Base-by-base conservation (phyloP, 1,140 invertebrate species). In the Wiebesia pumilae region DNA sequence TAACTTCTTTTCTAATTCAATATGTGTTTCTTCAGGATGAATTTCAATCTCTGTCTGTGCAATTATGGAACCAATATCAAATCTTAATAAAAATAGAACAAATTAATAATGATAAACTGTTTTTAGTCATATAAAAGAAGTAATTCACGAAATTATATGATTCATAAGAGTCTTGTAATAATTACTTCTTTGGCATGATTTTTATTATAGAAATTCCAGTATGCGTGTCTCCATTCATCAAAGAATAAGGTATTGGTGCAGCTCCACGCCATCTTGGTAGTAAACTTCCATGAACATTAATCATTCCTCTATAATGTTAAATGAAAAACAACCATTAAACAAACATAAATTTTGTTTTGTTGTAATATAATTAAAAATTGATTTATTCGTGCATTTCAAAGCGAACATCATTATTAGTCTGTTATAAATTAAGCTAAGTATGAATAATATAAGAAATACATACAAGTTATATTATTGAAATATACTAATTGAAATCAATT, bases 261-360 rank as follows among this genome's bases (percentile, higher is more conserved):
- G 98, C 97, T 54, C 98, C 98, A 92, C 98, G 94, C 97, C 98
- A 99, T 87, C 97, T 94, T 43, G 98, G 98, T 88, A 99, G 92
- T 54, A 99, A 91, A 93, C 98, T 98, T 21, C 96, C 97, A 94
- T 99, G 98, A 1, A 99, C 96, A 95, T 98, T 98, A 65, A 98
- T 93, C 94, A 98, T 97, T 27, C 98, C 98, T 92, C 97, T 98
- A 95, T 9, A 89, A 89, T 81, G 88, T 87, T 51, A 89, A 84
- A 69, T 58, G 79, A 47, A 67, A 27, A 81, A 88, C n/a, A n/a
- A n/a, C n/a, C n/a, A n/a, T n/a, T n/a, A n/a, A n/a, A n/a, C n/a
- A n/a, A 54, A 54, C 43, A 47, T 7, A 47, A 47, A 47, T 47
- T 47, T 47, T 47, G 43, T 47, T 47, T 47, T 47, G 43, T 7